phyloP scores from a whole-genome alignment of 2,113 vertebrate species.

The Scolopax mira region DNA sequence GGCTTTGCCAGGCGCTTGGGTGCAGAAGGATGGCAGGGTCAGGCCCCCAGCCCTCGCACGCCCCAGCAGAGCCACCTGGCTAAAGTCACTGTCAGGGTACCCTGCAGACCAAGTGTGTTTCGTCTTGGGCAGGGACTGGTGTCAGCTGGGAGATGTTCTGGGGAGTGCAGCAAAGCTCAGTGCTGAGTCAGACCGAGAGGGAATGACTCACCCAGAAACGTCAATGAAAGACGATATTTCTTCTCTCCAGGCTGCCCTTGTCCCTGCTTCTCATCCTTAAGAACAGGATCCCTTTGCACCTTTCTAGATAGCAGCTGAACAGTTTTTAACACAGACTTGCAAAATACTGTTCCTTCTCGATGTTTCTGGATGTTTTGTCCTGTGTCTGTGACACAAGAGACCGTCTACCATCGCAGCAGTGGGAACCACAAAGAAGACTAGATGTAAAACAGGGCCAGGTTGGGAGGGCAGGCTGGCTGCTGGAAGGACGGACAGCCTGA shows the following conservation, averaged over 20 bases:
- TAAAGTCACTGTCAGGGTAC: background rate
- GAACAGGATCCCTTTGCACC: background rate
- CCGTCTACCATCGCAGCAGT: background rate
- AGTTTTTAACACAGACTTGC: background rate
- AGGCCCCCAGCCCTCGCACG: accelerated
- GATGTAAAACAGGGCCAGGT: background rate
- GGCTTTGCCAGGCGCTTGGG: accelerated
- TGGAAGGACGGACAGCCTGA: background rate
- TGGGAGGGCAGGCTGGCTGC: background rate
- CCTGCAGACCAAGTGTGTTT: background rate
- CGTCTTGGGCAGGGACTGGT: background rate
- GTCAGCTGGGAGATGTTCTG: background rate
- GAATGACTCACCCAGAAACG: slow-evolving; percentile 11
- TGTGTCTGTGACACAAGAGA: background rate
- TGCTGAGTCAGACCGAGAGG: background rate
- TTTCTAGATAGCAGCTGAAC: background rate
- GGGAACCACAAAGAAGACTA: background rate
- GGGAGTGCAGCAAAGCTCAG: accelerated
- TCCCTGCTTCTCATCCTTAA: background rate
- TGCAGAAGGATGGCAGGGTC: background rate
- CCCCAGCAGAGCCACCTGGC: background rate
- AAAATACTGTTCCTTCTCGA: background rate
- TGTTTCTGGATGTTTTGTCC: background rate
- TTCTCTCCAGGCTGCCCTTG: background rate
- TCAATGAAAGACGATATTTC: background rate